These are phyloP conservation scores for Panagrolaimus sp. DNA, from an alignment of 1,140 invertebrate genomes.

Conservation along the genomic window DNA sequence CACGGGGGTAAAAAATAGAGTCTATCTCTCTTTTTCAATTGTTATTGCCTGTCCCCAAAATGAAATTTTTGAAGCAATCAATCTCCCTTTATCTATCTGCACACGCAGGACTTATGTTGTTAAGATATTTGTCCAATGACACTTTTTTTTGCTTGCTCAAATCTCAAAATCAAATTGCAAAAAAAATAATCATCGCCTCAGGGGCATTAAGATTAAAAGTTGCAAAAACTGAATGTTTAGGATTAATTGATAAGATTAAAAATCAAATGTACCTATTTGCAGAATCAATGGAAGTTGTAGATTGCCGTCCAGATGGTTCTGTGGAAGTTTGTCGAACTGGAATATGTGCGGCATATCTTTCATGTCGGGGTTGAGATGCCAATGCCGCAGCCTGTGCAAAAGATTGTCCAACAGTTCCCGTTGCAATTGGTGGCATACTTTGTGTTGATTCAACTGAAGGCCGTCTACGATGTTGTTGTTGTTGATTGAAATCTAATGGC, in stretches of 20 bases:
- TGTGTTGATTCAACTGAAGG: conserved; percentile 7
- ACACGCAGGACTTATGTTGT: no score
- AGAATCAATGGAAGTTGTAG: conserved; percentile 55
- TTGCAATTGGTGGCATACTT: conserved; percentile 10
- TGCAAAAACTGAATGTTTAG: no score
- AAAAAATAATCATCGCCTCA: neutral
- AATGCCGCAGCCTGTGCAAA: conserved; percentile 32
- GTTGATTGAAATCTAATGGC: neutral
- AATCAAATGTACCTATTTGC: conserved; percentile 43
- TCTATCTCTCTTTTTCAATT: no score
- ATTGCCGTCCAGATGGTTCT: conserved; percentile 46
- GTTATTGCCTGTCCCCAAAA: no score
- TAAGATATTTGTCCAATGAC: no score
- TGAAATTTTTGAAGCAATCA: no score
- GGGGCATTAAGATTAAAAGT: no score
- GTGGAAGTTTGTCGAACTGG: conserved; percentile 32
- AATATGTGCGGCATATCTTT: conserved; percentile 57
- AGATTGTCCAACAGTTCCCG: conserved; percentile 30
- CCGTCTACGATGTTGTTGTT: neutral
- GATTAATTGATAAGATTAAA: no score
- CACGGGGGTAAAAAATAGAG: no score
- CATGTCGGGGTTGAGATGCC: conserved; percentile 37
- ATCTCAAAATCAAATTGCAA: no score
- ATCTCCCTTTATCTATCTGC: no score
- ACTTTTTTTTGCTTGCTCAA: no score